A percentile compares a stretch with the other conserved stretches of the same genome.
phyloP scores from a whole-genome alignment of 2,888 invertebrate species.

The Anarsia innoxiella region DNA sequence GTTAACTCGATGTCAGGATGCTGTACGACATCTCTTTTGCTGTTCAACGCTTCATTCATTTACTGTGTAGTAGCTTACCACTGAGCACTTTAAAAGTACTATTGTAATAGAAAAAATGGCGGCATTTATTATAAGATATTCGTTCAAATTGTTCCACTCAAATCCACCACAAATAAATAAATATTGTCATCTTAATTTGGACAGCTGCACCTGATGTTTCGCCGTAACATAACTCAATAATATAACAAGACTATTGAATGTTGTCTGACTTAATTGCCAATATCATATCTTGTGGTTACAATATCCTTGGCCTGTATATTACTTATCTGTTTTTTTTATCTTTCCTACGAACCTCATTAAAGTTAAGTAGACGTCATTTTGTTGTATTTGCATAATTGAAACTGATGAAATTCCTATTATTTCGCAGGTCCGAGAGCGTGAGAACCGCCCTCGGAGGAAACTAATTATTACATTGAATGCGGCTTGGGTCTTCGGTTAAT shows the following conservation, averaged over 20 bases:
- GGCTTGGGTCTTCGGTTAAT: slow-evolving; percentile 72
- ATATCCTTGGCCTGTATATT: no score
- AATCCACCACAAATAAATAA: no score
- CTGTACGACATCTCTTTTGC: slow-evolving; percentile 38
- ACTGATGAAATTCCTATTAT: slow-evolving; percentile 55
- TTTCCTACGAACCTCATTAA: slow-evolving; percentile 14
- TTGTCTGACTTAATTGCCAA: no score
- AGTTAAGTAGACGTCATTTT: slow-evolving; percentile 13
- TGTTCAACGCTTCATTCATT: slow-evolving; percentile 14
- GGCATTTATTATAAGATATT: no score
- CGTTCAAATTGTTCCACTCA: no score
- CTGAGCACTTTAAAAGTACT: not conserved
- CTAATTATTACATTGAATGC: slow-evolving; percentile 66
- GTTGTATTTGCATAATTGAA: slow-evolving; percentile 47
- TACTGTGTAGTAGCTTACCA: slow-evolving; percentile 21
- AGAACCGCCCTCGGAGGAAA: slow-evolving; percentile 67
- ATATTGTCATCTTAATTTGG: no score
- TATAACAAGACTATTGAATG: no score
- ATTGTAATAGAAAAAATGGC: no score
- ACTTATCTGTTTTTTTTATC: slow-evolving; percentile 24
- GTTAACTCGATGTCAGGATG: no score
- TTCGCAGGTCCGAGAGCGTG: slow-evolving; percentile 55
- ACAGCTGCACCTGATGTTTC: no score
- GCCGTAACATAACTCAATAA: no score
- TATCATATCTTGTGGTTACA: no score